Evolutionary conservation across 2,888 invertebrate species (phyloP).

Genomic region (Augochlorella aurata): DNA sequence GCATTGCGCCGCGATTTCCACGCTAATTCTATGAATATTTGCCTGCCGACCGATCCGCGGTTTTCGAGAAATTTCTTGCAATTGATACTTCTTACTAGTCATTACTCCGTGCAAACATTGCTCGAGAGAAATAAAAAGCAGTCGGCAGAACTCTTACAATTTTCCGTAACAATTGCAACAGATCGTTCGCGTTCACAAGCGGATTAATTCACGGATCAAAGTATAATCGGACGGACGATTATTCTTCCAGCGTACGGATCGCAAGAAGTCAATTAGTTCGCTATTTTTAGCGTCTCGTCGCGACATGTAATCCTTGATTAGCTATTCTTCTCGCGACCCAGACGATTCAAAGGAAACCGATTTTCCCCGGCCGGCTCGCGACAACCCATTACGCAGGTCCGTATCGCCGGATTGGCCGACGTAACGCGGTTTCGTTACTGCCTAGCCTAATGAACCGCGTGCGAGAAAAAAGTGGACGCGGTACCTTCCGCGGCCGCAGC

Average conservation of each 20-base stretch:
- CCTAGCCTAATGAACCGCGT: not conserved
- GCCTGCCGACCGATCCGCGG: not conserved
- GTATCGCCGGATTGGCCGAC: conserved; percentile 21
- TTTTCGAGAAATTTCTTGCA: not conserved
- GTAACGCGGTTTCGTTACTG: conserved; percentile 18
- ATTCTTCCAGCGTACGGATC: too few relatives aligned
- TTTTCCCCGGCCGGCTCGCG: not conserved
- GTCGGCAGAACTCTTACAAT: too few relatives aligned
- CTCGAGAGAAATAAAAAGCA: too few relatives aligned
- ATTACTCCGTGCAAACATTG: not conserved
- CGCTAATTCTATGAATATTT: not conserved
- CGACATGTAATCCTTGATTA: not conserved
- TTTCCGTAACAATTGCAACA: too few relatives aligned
- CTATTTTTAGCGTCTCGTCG: not conserved
- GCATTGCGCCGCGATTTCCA: not conserved
- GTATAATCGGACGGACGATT: too few relatives aligned
- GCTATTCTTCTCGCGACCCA: not conserved
- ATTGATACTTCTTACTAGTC: not conserved
- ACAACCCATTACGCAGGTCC: not conserved
- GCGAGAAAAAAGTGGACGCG: not conserved
- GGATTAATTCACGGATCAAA: too few relatives aligned
- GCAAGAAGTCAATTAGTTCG: not conserved
- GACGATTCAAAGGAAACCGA: not conserved
- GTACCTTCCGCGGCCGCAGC: not conserved
- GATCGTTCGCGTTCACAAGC: too few relatives aligned